Conservation (phyloP, 2,113 vertebrate species). For the Dryoscopus gambensis region DNA sequence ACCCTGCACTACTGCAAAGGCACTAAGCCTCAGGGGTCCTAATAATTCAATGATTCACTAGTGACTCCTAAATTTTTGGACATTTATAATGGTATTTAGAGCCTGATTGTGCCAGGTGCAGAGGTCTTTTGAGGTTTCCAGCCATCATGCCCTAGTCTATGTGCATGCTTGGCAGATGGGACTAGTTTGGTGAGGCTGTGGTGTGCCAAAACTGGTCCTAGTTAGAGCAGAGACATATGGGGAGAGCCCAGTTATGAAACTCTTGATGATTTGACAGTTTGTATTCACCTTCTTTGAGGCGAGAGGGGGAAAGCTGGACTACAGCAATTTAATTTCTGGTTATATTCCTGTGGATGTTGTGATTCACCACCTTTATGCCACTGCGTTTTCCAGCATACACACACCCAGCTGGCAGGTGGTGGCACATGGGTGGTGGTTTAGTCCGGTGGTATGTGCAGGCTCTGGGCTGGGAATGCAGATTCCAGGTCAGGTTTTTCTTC, state of each 20-base stretch:
- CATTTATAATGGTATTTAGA: background rate
- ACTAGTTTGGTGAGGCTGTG: background rate
- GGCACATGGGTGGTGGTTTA: background rate
- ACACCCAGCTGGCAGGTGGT: background rate
- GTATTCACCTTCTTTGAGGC: background rate
- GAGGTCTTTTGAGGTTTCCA: background rate
- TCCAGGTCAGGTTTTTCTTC: slow-evolving; percentile 60
- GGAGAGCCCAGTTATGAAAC: background rate
- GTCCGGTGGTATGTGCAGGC: background rate
- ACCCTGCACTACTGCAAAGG: background rate
- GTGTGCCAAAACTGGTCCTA: background rate
- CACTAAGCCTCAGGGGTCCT: background rate
- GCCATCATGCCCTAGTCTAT: background rate
- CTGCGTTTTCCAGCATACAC: background rate
- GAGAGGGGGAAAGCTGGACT: background rate
- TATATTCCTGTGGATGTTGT: background rate
- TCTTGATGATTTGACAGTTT: background rate
- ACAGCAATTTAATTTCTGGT: background rate
- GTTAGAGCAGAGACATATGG: background rate
- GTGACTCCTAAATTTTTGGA: background rate
- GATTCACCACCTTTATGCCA: background rate
- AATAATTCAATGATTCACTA: background rate
- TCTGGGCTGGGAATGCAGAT: background rate
- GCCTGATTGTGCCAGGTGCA: background rate
- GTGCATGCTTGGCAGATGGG: background rate